Evolutionary conservation across 1,140 invertebrate species (phyloP).

Genomic region (Calycopis cecrops): DNA sequence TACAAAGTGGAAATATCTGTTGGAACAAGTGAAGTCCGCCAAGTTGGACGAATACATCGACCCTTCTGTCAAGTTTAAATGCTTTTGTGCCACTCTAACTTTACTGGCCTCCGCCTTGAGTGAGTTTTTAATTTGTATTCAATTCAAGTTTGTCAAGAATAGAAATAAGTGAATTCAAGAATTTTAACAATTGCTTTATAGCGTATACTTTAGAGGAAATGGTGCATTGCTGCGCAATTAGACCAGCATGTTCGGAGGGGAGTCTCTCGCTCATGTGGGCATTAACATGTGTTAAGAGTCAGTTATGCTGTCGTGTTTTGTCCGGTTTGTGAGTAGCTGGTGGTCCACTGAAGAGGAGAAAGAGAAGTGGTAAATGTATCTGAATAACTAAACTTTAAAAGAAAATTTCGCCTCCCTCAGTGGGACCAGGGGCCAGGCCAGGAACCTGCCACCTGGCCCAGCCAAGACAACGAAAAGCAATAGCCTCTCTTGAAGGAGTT

Average conservation of each 20-base stretch:
- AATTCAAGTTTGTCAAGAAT: not conserved
- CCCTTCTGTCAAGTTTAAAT: slow-evolving; percentile 23
- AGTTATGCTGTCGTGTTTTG: too few species aligned
- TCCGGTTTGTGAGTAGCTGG: too few species aligned
- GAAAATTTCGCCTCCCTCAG: too few species aligned
- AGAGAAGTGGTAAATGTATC: too few species aligned
- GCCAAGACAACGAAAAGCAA: too few species aligned
- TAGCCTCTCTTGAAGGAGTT: too few species aligned
- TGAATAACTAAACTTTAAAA: too few species aligned
- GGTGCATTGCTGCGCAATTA: not conserved
- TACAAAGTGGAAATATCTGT: slow-evolving; percentile 34
- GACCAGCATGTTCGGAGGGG: not conserved
- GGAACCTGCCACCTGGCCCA: too few species aligned
- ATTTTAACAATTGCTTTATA: not conserved
- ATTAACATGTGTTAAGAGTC: too few species aligned
- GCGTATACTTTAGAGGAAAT: not conserved
- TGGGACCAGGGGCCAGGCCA: too few species aligned
- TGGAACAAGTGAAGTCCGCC: slow-evolving; percentile 27
- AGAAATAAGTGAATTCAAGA: slow-evolving; percentile 5
- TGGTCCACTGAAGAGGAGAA: too few species aligned
- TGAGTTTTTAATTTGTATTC: slow-evolving; percentile 1
- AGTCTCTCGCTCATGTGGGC: not conserved
- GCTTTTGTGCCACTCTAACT: slow-evolving; percentile 15
- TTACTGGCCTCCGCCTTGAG: slow-evolving; percentile 17
- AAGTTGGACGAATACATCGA: slow-evolving; percentile 34